These are phyloP conservation scores for Lasioglossum baleicum DNA, from an alignment of 1,140 invertebrate species.

Conservation along the genomic window DNA sequence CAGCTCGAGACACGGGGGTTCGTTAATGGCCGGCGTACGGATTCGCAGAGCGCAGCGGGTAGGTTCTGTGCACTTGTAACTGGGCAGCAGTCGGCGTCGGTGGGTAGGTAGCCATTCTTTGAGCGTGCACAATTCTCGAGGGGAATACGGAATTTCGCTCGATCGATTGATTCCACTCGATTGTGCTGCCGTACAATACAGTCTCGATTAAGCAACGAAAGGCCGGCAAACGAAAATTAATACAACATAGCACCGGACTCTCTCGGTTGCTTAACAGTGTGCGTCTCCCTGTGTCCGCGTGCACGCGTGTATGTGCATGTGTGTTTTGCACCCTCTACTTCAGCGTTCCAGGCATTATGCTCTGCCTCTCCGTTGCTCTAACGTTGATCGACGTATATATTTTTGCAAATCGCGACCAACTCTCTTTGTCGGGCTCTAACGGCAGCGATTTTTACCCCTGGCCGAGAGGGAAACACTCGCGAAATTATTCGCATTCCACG, in stretches of 20 bases:
- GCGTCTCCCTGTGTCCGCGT: slow-evolving; percentile 5
- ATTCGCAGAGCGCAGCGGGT: not conserved
- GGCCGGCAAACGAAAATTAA: slow-evolving; percentile 71
- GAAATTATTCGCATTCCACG: not conserved
- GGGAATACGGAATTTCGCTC: slow-evolving; percentile 55
- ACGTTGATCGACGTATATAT: not conserved
- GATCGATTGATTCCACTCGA: slow-evolving; percentile 67
- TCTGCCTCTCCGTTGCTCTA: not conserved
- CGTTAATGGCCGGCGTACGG: slow-evolving; percentile 12
- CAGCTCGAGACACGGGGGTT: not conserved
- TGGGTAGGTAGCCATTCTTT: slow-evolving; percentile 17
- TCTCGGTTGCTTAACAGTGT: slow-evolving; percentile 10
- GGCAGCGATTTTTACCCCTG: not conserved
- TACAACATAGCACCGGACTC: slow-evolving; percentile 49
- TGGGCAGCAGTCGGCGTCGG: not conserved
- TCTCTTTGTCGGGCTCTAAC: not conserved
- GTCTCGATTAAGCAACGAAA: slow-evolving; percentile 65
- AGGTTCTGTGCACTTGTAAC: slow-evolving; percentile 9
- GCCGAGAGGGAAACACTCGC: not conserved
- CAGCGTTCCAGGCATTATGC: slow-evolving; percentile 24
- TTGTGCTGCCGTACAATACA: slow-evolving; percentile 66
- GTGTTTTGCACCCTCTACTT: slow-evolving; percentile 11
- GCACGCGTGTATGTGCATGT: slow-evolving; percentile 2
- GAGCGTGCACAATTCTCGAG: slow-evolving; percentile 29
- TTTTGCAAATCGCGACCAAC: not conserved